Percentiles rank a stretch among this genome's conserved stretches.
These are phyloP conservation scores for Steinernema carpocapsae DNA, from an alignment of 2,888 invertebrate genomes.

Conservation along the genomic window DNA sequence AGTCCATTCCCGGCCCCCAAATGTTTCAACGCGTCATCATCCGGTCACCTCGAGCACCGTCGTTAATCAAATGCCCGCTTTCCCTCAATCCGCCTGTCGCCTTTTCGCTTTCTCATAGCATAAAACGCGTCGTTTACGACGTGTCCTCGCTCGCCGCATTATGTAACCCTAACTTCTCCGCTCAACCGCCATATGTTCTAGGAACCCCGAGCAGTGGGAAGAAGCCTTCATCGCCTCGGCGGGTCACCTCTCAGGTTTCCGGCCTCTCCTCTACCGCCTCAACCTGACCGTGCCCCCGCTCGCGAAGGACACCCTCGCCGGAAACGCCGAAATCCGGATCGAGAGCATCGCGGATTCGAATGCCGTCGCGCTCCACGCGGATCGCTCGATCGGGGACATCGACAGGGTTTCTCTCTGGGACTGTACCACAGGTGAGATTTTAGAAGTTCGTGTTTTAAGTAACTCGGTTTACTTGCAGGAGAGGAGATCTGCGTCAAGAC, in stretches of 20 bases:
- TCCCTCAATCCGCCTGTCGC: background rate
- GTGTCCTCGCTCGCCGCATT: constrained; percentile 26
- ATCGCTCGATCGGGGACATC: constrained; percentile 20
- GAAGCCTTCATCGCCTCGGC: constrained; percentile 7
- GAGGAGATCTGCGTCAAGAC: constrained; percentile 5
- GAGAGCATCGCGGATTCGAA: constrained; percentile 3
- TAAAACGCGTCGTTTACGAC: constrained; percentile 35
- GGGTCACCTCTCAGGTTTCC: constrained; percentile 34
- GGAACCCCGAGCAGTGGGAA: constrained; percentile 21
- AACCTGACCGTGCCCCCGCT: background rate
- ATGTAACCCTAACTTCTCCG: constrained; percentile 22
- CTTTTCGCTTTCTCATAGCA: constrained; percentile 26
- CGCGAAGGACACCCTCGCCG: background rate
- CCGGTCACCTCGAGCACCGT: too few relatives aligned
- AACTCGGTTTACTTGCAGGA: background rate
- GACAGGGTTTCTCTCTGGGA: constrained; percentile 1
- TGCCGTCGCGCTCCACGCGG: constrained; percentile 27
- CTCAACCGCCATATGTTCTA: constrained; percentile 23
- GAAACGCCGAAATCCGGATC: background rate
- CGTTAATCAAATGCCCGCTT: too few relatives aligned
- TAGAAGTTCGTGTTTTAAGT: too few relatives aligned
- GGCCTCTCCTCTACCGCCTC: constrained; percentile 30
- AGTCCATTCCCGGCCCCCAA: background rate
- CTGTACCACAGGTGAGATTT: background rate
- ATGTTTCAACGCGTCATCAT: too few relatives aligned